These are phyloP conservation scores for Galemys pyrenaicus DNA, from an alignment of 2,113 vertebrate species.

Conservation along the genomic window DNA sequence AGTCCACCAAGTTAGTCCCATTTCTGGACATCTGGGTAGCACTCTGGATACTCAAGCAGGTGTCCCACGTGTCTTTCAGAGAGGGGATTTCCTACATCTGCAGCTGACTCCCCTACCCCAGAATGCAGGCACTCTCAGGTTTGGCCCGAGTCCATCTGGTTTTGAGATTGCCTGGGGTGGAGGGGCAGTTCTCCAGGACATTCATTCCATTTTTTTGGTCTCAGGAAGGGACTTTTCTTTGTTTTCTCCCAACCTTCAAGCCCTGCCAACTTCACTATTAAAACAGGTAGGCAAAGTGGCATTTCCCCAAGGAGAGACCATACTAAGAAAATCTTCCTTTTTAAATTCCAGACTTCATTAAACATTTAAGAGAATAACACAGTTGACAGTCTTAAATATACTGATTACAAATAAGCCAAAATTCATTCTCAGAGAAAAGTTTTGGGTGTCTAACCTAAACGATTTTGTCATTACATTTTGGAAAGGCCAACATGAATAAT, in stretches of 20 bases:
- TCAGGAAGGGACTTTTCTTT: slow-evolving; percentile 40
- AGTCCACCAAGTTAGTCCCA: no score
- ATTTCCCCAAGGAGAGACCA: slow-evolving; percentile 12
- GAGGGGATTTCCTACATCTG: slow-evolving; percentile 35
- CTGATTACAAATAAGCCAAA: neutral
- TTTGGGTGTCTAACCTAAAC: slow-evolving; percentile 22
- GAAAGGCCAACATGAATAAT: neutral
- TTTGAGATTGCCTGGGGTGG: neutral
- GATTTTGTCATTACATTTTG: slow-evolving; percentile 42
- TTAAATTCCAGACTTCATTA: slow-evolving; percentile 50
- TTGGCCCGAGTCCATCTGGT: slow-evolving; percentile 28
- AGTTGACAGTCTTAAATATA: slow-evolving; percentile 43
- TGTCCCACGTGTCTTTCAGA: neutral
- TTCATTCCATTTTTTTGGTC: neutral
- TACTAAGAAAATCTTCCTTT: slow-evolving; percentile 45
- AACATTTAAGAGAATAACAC: slow-evolving; percentile 45
- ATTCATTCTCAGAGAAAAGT: slow-evolving; percentile 40
- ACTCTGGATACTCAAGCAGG: neutral
- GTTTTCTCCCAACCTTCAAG: slow-evolving; percentile 2
- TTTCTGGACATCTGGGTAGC: neutral
- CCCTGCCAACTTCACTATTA: slow-evolving; percentile 32
- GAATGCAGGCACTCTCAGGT: neutral
- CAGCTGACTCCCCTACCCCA: neutral
- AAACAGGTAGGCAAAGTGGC: neutral
- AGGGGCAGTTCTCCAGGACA: neutral